These are phyloP conservation scores for Philereme vetulata DNA, from an alignment of 2,888 invertebrate genomes.

Conservation along the genomic window DNA sequence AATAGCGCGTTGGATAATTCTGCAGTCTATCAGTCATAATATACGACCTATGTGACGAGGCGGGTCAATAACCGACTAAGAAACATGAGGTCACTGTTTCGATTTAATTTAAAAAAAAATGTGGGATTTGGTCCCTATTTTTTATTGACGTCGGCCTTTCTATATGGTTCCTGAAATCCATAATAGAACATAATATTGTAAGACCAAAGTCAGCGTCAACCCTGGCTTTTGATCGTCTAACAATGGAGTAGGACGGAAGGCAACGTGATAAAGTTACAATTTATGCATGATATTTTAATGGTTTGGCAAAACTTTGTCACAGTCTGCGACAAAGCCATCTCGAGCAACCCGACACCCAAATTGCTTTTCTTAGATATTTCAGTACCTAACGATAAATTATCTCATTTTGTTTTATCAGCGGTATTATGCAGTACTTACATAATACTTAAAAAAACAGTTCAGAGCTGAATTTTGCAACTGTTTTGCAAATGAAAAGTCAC, in stretches of 20 bases:
- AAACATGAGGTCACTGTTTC: background rate
- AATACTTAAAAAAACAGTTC: constrained; percentile 15
- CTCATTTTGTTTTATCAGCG: constrained; percentile 20
- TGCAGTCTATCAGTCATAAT: constrained; percentile 8
- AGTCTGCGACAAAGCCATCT: background rate
- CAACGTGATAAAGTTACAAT: constrained; percentile 18
- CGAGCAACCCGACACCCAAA: constrained; percentile 1
- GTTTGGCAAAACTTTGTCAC: background rate
- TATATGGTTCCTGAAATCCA: background rate
- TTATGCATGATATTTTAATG: constrained; percentile 16
- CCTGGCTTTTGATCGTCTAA: constrained; percentile 14
- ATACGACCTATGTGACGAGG: constrained; percentile 12
- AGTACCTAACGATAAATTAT: constrained; percentile 16
- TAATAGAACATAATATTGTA: constrained; percentile 2
- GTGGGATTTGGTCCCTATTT: background rate
- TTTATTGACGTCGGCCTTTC: too few species aligned
- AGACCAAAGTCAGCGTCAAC: background rate
- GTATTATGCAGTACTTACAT: constrained; percentile 20
- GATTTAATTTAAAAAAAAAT: background rate
- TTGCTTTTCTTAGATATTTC: constrained; percentile 11
- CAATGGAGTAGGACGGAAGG: constrained; percentile 6
- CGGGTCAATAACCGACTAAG: constrained; percentile 7
- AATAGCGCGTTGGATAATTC: constrained; percentile 6
- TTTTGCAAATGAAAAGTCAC: constrained; percentile 28
- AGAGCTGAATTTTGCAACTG: constrained; percentile 17